Percentiles rank a stretch among this genome's conserved stretches.
These are phyloP conservation scores for Eilema griseolum DNA, from an alignment of 2,888 invertebrate species.

Conservation along the genomic window DNA sequence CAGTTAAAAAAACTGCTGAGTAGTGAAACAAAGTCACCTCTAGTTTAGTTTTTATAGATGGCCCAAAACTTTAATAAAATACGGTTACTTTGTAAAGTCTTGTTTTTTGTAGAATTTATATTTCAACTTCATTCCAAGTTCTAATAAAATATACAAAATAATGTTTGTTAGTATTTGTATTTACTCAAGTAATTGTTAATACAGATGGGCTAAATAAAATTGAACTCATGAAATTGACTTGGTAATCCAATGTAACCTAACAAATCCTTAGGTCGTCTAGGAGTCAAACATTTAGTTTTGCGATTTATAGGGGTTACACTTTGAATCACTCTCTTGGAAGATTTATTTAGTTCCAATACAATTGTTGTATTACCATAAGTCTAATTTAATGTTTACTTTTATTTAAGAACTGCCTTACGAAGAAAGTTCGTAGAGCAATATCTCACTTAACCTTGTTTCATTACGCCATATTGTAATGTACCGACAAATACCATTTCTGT, in stretches of 20 bases:
- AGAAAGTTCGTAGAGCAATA: conserved; percentile 21
- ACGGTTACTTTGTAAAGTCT: no score
- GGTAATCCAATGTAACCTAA: conserved; percentile 35
- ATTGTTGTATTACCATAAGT: conserved; percentile 37
- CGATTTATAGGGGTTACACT: conserved; percentile 48
- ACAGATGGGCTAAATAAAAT: conserved; percentile 21
- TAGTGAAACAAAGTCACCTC: conserved; percentile 6
- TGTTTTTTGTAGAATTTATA: no score
- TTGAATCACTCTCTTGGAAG: conserved; percentile 42
- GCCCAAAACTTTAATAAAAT: no score
- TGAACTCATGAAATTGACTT: conserved; percentile 30
- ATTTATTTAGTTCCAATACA: conserved; percentile 44
- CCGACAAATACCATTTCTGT: no score
- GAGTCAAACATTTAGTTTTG: conserved; percentile 44
- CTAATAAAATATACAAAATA: not conserved
- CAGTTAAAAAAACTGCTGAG: not conserved
- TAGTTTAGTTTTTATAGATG: not conserved
- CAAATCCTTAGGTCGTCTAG: conserved; percentile 45
- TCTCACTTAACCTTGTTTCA: not conserved
- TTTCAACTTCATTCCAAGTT: not conserved
- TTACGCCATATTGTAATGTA: not conserved
- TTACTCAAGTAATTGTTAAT: not conserved
- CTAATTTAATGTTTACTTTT: conserved; percentile 39
- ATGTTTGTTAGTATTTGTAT: not conserved
- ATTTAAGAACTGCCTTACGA: conserved; percentile 33